Evolutionary conservation across 2,888 invertebrate species (phyloP), one percentile per base, ranked within the genome.

Genomic region (Podotricha telesiphe): DNA sequence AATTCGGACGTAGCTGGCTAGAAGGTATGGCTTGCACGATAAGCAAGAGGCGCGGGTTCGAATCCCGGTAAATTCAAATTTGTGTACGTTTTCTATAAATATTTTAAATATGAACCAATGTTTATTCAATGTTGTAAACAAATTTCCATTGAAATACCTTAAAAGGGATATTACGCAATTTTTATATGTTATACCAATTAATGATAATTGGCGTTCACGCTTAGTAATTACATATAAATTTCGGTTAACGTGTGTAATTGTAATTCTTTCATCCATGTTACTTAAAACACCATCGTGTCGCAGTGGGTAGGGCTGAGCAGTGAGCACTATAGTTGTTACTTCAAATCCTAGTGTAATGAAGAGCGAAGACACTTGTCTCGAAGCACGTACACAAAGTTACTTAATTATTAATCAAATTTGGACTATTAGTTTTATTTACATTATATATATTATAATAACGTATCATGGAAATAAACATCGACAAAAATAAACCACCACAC

Each of bases 131-230:
- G 1, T 37, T 37, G 5, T 37, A 8, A 28, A 28, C 6, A 13
- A 20, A 22, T 15, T 51, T 15, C 20, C 20, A 50, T 51, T 15
- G 19, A 34, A 56, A 56, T 58, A 58, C 19, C 19, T 58, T 5
- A 58, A 40, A 58, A 58, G 56, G 40, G 56, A 40, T 58, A 11
- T 58, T 40, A 40, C 13, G 15, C 0, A 58, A 40, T 40, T 8
- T 2, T 15, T 20, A 20, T 8, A 19, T 58, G 19, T 42, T 10
- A 37, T 6, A 37, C 37, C 37, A 37, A 37, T 37, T 51, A 53
- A 53, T 6, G 22, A n/a, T n/a, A 53, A n/a, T 53, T 28, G 53
- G 53, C 53, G 28, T 53, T 53, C 53, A 53, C 53, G 53, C 28
- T 28, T 28, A 28, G n/a, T 28, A n/a, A 22, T 15, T 28, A 28